These are phyloP conservation scores for Rotaria magnacalcarata DNA, from an alignment of 2,888 invertebrate species.

Conservation along the genomic window DNA sequence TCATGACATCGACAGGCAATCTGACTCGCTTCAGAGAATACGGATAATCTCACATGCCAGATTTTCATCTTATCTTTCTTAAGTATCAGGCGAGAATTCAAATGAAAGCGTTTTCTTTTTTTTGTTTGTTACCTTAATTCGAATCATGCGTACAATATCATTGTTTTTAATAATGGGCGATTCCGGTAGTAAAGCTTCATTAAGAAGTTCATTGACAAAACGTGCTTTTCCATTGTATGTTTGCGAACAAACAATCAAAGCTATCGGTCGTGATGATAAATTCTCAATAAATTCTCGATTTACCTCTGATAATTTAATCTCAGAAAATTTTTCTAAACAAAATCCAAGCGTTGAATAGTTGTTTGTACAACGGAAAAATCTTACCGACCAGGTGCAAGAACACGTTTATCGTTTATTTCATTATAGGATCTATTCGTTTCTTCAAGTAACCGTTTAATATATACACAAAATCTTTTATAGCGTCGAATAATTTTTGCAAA, in stretches of 20 bases:
- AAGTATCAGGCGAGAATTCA: too few relatives aligned
- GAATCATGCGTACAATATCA: slow-evolving; percentile 23
- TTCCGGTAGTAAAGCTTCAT: not conserved
- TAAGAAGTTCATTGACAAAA: not conserved
- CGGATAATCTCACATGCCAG: too few relatives aligned
- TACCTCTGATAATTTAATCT: not conserved
- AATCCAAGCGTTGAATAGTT: too few relatives aligned
- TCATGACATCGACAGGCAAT: too few relatives aligned
- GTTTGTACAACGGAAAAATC: not conserved
- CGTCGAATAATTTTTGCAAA: not conserved
- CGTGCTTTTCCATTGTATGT: not conserved
- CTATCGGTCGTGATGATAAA: not conserved
- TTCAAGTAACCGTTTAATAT: not conserved
- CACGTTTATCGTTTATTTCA: not conserved
- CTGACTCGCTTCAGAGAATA: too few relatives aligned
- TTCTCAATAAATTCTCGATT: not conserved
- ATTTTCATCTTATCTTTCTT: too few relatives aligned
- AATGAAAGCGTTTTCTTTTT: too few relatives aligned
- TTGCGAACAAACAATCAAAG: slow-evolving; percentile 3
- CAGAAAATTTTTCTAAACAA: not conserved
- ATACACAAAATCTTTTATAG: not conserved
- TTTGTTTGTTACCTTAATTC: not conserved
- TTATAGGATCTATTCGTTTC: not conserved
- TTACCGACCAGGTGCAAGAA: not conserved
- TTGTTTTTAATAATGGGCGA: not conserved